These are phyloP conservation scores for Herpetotheres cachinnans DNA, from an alignment of 2,113 vertebrate genomes.

Conservation along the genomic window DNA sequence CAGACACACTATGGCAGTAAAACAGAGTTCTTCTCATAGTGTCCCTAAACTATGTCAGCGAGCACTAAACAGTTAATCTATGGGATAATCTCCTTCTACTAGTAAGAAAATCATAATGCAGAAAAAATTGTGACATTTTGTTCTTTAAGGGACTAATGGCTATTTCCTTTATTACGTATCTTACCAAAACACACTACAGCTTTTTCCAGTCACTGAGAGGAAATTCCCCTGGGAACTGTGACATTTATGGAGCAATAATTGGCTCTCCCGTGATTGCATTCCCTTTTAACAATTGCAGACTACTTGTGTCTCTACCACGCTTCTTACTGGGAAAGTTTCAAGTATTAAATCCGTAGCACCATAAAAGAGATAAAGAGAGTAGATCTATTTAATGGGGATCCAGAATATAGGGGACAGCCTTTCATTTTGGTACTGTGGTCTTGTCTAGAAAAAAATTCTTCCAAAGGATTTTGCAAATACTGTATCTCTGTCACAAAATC, in stretches of 20 bases:
- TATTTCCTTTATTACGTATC: background rate
- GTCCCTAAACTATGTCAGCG: background rate
- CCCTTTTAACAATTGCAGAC: background rate
- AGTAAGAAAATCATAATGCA: background rate
- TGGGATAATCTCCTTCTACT: background rate
- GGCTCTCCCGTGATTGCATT: background rate
- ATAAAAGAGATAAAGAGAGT: background rate
- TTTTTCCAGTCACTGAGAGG: conserved; percentile 1
- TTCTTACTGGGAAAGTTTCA: background rate
- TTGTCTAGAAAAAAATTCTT: background rate
- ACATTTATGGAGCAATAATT: background rate
- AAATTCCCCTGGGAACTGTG: background rate
- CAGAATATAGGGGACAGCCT: background rate
- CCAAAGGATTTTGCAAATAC: background rate
- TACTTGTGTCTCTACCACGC: background rate
- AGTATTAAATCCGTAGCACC: background rate
- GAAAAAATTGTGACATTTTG: background rate
- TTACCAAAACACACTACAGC: background rate
- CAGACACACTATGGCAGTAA: background rate
- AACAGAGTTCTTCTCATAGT: background rate
- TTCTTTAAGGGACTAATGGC: background rate
- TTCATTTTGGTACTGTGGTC: background rate
- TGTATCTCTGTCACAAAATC: background rate
- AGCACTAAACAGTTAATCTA: conserved; percentile 12
- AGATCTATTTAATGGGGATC: background rate